These are phyloP conservation scores for Istiophorus platypterus DNA, from an alignment of 2,113 vertebrate species.

Conservation along the genomic window DNA sequence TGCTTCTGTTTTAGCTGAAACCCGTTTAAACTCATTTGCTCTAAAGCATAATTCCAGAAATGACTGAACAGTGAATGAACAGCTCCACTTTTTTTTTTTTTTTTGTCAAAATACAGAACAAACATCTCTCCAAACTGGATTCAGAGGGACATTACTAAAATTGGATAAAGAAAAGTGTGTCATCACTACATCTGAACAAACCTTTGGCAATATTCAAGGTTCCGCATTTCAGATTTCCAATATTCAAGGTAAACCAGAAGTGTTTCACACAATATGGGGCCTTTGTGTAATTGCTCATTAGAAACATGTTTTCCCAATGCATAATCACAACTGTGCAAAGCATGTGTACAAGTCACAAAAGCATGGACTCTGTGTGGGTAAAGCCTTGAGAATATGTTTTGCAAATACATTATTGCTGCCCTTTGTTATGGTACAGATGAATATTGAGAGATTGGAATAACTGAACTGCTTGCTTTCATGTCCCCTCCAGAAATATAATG, in stretches of 20 bases:
- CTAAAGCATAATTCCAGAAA: constrained; percentile 13
- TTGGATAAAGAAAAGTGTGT: background rate
- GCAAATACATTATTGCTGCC: background rate
- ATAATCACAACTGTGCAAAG: background rate
- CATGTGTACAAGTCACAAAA: background rate
- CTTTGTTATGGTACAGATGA: background rate
- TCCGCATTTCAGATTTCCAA: background rate
- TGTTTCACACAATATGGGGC: background rate
- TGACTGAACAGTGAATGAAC: constrained; percentile 1
- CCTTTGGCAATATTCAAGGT: background rate
- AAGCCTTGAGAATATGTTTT: background rate
- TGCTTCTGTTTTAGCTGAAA: background rate
- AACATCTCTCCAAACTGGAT: background rate
- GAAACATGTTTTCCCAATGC: background rate
- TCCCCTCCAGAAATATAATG: background rate
- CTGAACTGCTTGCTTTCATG: background rate
- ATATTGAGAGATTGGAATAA: background rate
- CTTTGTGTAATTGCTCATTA: background rate
- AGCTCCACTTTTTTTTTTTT: background rate
- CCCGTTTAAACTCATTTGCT: background rate
- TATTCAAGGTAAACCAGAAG: background rate
- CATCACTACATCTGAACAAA: background rate
- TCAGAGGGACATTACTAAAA: background rate
- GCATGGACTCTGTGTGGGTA: too few species aligned
- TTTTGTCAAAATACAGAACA: background rate